Evolutionary conservation across 1,140 invertebrate genomes (phyloP).

Genomic region (Agrypnia vestita): DNA sequence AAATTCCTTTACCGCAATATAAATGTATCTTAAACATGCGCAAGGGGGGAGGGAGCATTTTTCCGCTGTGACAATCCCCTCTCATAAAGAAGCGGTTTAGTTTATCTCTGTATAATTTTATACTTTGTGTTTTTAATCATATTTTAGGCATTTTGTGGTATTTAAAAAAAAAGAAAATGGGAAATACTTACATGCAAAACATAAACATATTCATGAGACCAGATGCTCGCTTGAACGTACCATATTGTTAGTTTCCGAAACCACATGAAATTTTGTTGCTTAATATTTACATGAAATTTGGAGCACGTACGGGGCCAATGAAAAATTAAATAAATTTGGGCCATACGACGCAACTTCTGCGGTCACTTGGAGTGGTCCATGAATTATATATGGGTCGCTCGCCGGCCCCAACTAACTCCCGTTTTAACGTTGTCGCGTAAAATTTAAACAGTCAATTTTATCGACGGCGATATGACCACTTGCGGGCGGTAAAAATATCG

Average conservation of each 20-base stretch:
- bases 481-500: conserved; percentile 32
- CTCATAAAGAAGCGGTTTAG: no score
- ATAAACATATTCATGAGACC: no score
- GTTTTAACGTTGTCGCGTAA: conserved; percentile 25
- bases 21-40: no score
- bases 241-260: neutral
- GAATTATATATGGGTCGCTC: conserved; percentile 4
- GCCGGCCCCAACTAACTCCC: neutral
- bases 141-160: no score
- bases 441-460: conserved; percentile 46
- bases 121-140: no score
- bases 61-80: no score
- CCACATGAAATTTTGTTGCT: neutral
- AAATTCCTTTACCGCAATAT: no score
- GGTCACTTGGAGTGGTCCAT: conserved; percentile 6
- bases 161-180: no score
- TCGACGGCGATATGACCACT: conserved; percentile 21
- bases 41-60: no score
- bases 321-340: conserved; percentile 20
- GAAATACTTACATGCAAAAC: no score
- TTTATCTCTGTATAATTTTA: no score
- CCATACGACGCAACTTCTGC: conserved; percentile 2
- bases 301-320: conserved; percentile 10
- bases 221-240: no score
- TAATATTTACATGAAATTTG: conserved; percentile 10